These are phyloP conservation scores for Anoplolepis gracilipes DNA, from an alignment of 1,140 invertebrate genomes.

Conservation along the genomic window DNA sequence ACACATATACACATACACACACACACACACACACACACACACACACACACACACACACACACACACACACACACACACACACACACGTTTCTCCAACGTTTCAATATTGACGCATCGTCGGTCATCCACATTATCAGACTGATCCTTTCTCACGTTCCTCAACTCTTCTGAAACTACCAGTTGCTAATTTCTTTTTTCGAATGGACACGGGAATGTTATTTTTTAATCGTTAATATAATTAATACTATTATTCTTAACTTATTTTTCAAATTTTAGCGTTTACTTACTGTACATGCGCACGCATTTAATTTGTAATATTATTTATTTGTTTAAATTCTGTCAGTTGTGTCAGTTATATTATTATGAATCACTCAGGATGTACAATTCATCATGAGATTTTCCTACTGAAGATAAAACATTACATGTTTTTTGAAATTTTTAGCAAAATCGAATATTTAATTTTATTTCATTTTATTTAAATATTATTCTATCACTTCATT, in stretches of 20 bases:
- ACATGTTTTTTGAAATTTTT: not conserved
- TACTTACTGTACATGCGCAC: not conserved
- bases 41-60: too few relatives aligned
- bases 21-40: too few relatives aligned
- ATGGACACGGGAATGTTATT: slow-evolving; percentile 30
- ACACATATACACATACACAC: slow-evolving; percentile 19
- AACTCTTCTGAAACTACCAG: slow-evolving; percentile 13
- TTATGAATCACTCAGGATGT: not conserved
- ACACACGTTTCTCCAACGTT: not conserved
- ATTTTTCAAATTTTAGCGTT: not conserved
- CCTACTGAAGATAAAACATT: not conserved
- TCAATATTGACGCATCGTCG: slow-evolving; percentile 57
- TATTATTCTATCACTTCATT: not conserved
- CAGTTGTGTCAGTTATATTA: not conserved
- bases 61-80: too few relatives aligned
- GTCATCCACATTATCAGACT: slow-evolving; percentile 57
- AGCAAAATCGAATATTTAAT: not conserved
- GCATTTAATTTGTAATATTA: not conserved
- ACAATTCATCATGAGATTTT: not conserved
- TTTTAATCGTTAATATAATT: slow-evolving; percentile 3
- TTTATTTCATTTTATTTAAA: not conserved
- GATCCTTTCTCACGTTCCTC: slow-evolving; percentile 57
- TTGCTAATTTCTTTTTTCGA: slow-evolving; percentile 40
- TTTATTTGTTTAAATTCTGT: not conserved
- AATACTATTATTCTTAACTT: not conserved